Base-by-base conservation (phyloP, 2,797 vertebrate genomes). In the Brachymystax lenok region DNA sequence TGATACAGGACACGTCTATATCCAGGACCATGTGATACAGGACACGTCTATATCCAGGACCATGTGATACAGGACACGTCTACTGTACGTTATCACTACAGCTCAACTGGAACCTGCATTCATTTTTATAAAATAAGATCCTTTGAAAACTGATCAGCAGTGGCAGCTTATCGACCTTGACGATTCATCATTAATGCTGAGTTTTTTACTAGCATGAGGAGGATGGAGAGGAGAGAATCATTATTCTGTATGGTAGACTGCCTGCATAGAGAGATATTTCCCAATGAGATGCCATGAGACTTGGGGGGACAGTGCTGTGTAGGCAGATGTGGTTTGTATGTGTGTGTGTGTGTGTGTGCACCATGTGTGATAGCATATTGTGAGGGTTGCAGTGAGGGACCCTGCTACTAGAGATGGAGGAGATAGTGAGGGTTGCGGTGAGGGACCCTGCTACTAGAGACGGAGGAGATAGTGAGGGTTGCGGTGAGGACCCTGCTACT, bases 231-330 rank as follows among this genome's bases (percentile, higher is more conserved):
- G 64, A 33, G 74, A 79, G 83, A 88, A 87, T 88, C 79, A 88
- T 83, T 88, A 91, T 92, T 92, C 85, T 89, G 89, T 87, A 24
- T 61, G 59, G 59, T 81, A 84, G 92, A 83, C 90, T 93, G 88
- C 89, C 89, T 91, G 90, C 81, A 85, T 87, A 84, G 89, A 91
- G 87, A 93, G 84, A 80, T 64, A 10, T 68, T 79, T 89, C 84
- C 84, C 85, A 88, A 12, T 67, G 88, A 94, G 94, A 94, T 89
- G 88, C 86, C 91, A 86, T 88, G 89, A 94, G 92, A 92, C 91
- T 87, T 83, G 80, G 86, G 86, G 35, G 92, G 87, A 91, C 91
- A 89, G 90, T 80, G 59, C 56, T 66, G 70, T 33, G 86, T 82
- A 86, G 76, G 75, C 67, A 70, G 21, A 63, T 56, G 54, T 63